Evolutionary conservation across 2,797 vertebrate genomes (phyloP).

Genomic region (Syndactyla subalaris): DNA sequence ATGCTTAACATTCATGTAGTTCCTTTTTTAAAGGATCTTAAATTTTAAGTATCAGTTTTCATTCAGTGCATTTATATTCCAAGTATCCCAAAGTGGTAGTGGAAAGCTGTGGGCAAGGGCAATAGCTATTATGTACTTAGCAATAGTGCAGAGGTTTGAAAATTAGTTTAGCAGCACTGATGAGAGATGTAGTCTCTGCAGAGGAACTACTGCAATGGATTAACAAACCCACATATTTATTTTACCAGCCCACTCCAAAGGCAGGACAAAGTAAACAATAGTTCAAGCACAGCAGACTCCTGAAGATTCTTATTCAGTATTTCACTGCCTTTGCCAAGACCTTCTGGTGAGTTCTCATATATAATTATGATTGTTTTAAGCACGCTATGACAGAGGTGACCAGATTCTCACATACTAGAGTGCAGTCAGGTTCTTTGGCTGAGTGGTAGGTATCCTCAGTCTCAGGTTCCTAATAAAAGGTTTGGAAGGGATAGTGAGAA

Average conservation of each 20-base stretch:
- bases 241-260: not conserved
- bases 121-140: not conserved
- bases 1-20: not conserved
- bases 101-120: not conserved
- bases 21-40: slow-evolving; percentile 6
- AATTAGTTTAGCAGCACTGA: not conserved
- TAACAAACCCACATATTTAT: not conserved
- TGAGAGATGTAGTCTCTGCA: not conserved
- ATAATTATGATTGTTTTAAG: not conserved
- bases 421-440: not conserved
- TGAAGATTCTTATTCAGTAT: not conserved
- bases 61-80: not conserved
- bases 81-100: slow-evolving; percentile 15
- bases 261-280: not conserved
- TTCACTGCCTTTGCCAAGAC: not conserved
- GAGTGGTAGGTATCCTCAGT: not conserved
- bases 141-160: not conserved
- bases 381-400: not conserved
- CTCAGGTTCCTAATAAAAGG: not conserved
- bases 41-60: slow-evolving; percentile 26
- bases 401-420: not conserved
- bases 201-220: not conserved
- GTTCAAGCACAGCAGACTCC: not conserved
- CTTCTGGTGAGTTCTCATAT: not conserved
- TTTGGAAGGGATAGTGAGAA: not conserved